A percentile compares a stretch with the other conserved stretches of the same genome.
Conservation (phyloP, 2,797 vertebrate species). For the Microchirus variegatus region DNA sequence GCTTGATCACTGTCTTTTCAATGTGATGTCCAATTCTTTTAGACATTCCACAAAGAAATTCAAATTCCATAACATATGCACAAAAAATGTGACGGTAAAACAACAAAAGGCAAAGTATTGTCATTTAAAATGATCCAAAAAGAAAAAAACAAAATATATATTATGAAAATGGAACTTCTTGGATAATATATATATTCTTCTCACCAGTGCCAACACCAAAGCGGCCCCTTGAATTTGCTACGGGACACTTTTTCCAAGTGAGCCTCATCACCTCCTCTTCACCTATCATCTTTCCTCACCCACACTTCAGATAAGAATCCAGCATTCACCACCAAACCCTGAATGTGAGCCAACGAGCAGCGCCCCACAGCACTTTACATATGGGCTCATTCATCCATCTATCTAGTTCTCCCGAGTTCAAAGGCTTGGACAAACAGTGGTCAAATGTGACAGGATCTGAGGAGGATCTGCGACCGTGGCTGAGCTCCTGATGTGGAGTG, state of each 20-base stretch:
- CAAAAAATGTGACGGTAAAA: no score
- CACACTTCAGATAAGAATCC: slow-evolving; percentile 65
- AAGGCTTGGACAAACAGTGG: slow-evolving; percentile 67
- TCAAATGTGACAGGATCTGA: slow-evolving; percentile 64
- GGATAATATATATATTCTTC: background rate
- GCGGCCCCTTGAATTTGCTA: slow-evolving; percentile 1
- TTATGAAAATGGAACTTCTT: no score
- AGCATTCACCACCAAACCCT: slow-evolving; percentile 46
- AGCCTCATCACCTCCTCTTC: slow-evolving; percentile 49
- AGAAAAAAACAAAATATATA: no score
- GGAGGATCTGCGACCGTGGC: slow-evolving; percentile 59
- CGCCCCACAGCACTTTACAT: slow-evolving; percentile 50
- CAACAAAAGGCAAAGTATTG: no score
- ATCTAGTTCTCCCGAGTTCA: slow-evolving; percentile 67
- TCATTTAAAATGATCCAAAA: no score
- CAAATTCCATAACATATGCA: no score
- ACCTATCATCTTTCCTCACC: slow-evolving; percentile 47
- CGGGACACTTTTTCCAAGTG: slow-evolving; percentile 11
- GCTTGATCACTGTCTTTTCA: no score
- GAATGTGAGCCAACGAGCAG: slow-evolving; percentile 35
- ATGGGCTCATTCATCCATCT: slow-evolving; percentile 62
- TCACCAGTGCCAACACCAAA: background rate
- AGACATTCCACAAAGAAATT: no score
- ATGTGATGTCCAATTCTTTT: no score
- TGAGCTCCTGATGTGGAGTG: slow-evolving; percentile 72